Conservation (phyloP, 2,888 invertebrate species). For the Zaprionus lineosus region DNA sequence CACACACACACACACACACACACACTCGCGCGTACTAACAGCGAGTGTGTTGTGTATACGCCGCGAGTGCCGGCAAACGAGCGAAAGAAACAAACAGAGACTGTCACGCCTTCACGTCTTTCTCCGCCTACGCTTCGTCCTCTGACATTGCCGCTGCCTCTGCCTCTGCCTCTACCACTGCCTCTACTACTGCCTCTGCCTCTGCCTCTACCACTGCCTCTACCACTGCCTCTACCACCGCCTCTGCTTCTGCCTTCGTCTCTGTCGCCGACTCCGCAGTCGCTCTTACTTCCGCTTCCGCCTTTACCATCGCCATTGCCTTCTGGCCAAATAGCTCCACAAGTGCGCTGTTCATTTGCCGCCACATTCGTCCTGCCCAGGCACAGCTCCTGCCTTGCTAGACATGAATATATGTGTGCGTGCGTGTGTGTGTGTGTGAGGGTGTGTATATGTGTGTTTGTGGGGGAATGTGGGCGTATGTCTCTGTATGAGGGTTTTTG, state of each 20-base stretch:
- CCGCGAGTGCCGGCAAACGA: conserved; percentile 46
- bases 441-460: conserved; percentile 13
- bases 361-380: conserved; percentile 6
- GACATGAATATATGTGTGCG: too few species aligned
- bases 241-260: neutral
- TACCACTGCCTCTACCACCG: too few species aligned
- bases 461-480: conserved; percentile 5
- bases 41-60: conserved; percentile 55
- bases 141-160: neutral
- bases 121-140: neutral
- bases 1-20: neutral
- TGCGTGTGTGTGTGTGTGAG: conserved; percentile 1
- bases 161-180: neutral
- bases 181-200: neutral
- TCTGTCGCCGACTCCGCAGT: too few species aligned
- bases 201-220: neutral
- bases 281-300: conserved; percentile 7
- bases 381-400: neutral
- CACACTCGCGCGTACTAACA: too few species aligned
- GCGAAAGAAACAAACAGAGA: conserved; percentile 29
- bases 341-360: conserved; percentile 58
- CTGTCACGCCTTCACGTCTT: conserved; percentile 13
- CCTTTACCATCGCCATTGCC: conserved; percentile 1
- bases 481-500: too few species aligned
- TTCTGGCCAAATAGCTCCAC: conserved; percentile 56